These are phyloP conservation scores for Polypterus bichir DNA, from an alignment of 2,113 vertebrate species.

Conservation along the genomic window DNA sequence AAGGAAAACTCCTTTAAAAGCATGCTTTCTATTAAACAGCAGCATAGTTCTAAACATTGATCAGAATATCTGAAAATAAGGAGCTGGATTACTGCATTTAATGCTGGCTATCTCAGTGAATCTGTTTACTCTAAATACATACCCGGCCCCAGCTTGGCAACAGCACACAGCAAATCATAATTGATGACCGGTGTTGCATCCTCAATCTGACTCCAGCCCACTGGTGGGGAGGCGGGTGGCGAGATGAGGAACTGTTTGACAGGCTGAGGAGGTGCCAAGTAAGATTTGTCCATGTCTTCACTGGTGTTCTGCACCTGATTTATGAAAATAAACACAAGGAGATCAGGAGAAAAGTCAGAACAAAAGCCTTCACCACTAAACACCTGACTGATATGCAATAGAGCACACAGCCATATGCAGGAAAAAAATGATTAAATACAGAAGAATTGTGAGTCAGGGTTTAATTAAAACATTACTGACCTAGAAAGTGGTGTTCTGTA, in stretches of 20 bases:
- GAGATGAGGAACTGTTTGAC: slow-evolving; percentile 94
- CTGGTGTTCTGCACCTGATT: slow-evolving; percentile 65
- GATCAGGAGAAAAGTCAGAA: neutral
- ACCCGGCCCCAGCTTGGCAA: slow-evolving; percentile 93
- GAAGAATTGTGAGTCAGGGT: too few species aligned
- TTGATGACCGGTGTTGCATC: slow-evolving; percentile 85
- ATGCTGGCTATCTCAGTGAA: neutral
- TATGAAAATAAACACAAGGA: too few species aligned
- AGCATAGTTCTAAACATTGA: neutral
- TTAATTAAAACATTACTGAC: too few species aligned
- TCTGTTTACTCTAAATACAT: slow-evolving; percentile 9
- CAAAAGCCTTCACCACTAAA: neutral
- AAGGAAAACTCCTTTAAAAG: slow-evolving; percentile 5
- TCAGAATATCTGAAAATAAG: too few species aligned
- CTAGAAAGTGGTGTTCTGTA: too few species aligned
- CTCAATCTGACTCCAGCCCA: slow-evolving; percentile 88
- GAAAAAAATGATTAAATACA: too few species aligned
- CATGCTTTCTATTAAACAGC: neutral
- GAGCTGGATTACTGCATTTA: neutral
- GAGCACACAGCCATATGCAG: neutral
- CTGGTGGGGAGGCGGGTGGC: slow-evolving; percentile 81
- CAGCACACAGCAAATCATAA: slow-evolving; percentile 89
- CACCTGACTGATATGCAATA: neutral
- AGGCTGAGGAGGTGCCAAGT: slow-evolving; percentile 80
- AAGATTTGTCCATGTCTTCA: slow-evolving; percentile 74